Evolutionary conservation across 1,140 invertebrate species (phyloP), one percentile per base, ranked within the genome.

Genomic region (Solenopsis fugax): DNA sequence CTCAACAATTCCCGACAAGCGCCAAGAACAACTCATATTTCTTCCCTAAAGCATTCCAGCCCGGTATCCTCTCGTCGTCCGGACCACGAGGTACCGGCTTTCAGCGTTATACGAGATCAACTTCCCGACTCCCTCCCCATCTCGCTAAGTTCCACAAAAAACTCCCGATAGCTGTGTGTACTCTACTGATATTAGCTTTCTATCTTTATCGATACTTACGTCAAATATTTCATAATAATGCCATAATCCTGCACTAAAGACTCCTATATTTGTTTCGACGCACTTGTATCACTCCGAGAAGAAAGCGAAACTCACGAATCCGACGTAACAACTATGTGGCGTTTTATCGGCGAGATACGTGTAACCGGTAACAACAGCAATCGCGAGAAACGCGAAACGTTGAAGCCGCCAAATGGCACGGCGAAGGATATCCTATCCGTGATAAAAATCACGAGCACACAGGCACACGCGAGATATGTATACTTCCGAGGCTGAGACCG

Each of bases 171-270:
- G n/a, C 58, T 58, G 58, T 54, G 29, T 29, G 29, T 45, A 45
- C 73, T 48, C n/a, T 62, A 9, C 21, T 69, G 41, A 75, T 75
- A 75, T 13, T 37, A n/a, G 4, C 48, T 65, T 50, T 65, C 37
- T 64, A 16, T 54, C 58, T 34, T 71, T n/a, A 12, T n/a, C 73
- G 16, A 34, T 92, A 92, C 92, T 93, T 89, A 93, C 92, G 77
- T 90, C 62, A 62, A 13, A 87, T 67, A 67, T 89, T 84, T 92
- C 92, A 93, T 93, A 92, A 89, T 92, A 89, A 87, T 87, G 67
- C 72, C 90, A 90, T 91, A 80, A 81, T 24, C 85, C 73, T 73
- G 48, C 81, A 9, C 62, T 24, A 56, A 54, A 41, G 24, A 12
- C 16, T 72, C n/a, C 75, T 50, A 12, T 56, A 60, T 48, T 60